Evolutionary conservation across 2,797 vertebrate genomes (phyloP).

Genomic region (Pterois miles): DNA sequence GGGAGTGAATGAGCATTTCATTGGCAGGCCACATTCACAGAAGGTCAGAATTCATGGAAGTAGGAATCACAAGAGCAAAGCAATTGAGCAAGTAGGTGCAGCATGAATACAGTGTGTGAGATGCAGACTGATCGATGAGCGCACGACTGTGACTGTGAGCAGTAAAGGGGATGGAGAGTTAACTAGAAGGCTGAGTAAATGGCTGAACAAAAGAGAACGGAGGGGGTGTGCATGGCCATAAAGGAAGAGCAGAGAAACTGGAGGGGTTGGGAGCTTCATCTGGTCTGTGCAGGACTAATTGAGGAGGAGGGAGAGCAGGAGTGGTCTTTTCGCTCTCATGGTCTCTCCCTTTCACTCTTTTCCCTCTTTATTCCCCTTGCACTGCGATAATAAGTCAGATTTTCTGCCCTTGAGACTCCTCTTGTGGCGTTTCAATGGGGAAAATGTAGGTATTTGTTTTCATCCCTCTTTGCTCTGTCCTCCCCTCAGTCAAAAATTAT

Average conservation of each 20-base stretch:
- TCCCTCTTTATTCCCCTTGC: constrained; percentile 59
- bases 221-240: constrained; percentile 41
- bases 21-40: constrained; percentile 68
- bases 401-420: constrained; percentile 78
- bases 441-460: constrained; percentile 52
- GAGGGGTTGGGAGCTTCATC: constrained; percentile 66
- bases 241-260: constrained; percentile 53
- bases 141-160: constrained; percentile 50
- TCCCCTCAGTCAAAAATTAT: constrained; percentile 26
- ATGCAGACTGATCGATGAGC: constrained; percentile 70
- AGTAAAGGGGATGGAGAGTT: constrained; percentile 63
- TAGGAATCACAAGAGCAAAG: constrained; percentile 60
- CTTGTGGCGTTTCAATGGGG: constrained; percentile 59
- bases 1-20: constrained; percentile 74
- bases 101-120: constrained; percentile 57
- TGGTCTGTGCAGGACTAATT: constrained; percentile 70
- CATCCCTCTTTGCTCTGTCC: background rate
- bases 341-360: constrained; percentile 55
- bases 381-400: constrained; percentile 78
- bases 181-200: constrained; percentile 78
- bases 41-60: constrained; percentile 80
- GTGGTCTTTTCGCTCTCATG: constrained; percentile 67
- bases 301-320: constrained; percentile 67
- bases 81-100: constrained; percentile 63
- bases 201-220: constrained; percentile 62